phyloP scores from a whole-genome alignment of 92 coral and sea anemone genomes.

The Porites rus region DNA sequence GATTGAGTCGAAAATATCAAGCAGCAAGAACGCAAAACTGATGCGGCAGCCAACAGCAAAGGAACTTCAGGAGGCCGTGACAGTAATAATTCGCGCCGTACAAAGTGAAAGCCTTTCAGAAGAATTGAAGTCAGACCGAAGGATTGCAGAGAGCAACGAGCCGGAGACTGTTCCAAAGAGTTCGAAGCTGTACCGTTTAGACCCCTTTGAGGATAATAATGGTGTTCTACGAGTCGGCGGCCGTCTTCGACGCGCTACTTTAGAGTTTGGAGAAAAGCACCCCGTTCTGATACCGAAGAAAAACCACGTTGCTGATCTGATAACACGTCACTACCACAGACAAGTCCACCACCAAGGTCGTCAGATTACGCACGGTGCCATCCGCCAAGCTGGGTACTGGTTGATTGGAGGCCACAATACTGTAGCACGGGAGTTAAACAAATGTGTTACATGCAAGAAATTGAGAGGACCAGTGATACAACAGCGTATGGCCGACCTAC shows the following conservation, averaged over 20 bases:
- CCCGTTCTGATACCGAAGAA: conserved; percentile 30
- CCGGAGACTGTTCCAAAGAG: neutral
- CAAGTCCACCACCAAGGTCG: conserved; percentile 60
- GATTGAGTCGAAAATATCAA: too few species aligned
- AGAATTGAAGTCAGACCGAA: conserved; percentile 12
- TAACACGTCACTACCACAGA: conserved; percentile 42
- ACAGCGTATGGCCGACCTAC: conserved; percentile 51
- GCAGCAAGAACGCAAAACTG: neutral
- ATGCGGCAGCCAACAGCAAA: conserved; percentile 21
- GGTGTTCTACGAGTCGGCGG: conserved; percentile 45
- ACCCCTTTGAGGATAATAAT: conserved; percentile 16
- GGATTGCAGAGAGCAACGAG: conserved; percentile 2
- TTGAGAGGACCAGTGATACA: conserved; percentile 16
- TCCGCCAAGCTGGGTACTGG: conserved; percentile 50
- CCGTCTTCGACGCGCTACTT: conserved; percentile 29
- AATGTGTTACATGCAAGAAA: conserved; percentile 34
- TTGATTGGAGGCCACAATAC: conserved; percentile 16
- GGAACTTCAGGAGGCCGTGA: conserved; percentile 44
- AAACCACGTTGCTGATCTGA: conserved; percentile 19
- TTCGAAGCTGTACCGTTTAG: neutral
- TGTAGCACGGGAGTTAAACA: conserved; percentile 9
- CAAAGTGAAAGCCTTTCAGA: conserved; percentile 32
- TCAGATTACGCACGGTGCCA: conserved; percentile 48
- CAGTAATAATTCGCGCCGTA: conserved; percentile 19
- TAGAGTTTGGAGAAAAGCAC: conserved; percentile 46